Evolutionary conservation across 2,113 vertebrate species (phyloP).

Genomic region (Plecturocebus donacophilus): DNA sequence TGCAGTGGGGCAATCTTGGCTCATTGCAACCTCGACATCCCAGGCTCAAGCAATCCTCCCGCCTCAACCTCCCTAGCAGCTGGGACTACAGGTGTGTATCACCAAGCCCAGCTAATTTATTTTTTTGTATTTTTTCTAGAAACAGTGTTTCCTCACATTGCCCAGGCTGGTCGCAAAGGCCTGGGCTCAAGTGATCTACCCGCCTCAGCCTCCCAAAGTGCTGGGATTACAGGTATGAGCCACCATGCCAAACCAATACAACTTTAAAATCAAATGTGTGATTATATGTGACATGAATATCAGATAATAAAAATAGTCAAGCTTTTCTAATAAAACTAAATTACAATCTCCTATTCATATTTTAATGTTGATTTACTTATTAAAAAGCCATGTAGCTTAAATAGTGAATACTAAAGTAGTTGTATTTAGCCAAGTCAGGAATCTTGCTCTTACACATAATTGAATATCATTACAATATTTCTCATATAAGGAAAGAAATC

Average conservation of each 20-base stretch:
- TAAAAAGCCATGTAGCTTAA: neutral
- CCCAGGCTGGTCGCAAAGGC: too few relatives aligned
- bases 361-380: slow-evolving; percentile 10
- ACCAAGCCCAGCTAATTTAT: too few relatives aligned
- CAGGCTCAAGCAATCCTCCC: neutral
- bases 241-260: neutral
- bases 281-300: neutral
- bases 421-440: neutral
- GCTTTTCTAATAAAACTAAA: neutral
- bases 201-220: too few relatives aligned
- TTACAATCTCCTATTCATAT: neutral
- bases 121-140: too few relatives aligned
- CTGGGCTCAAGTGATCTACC: too few relatives aligned
- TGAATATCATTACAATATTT: neutral
- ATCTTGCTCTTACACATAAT: neutral
- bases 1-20: too few relatives aligned
- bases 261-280: slow-evolving; percentile 1
- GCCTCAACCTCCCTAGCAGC: neutral
- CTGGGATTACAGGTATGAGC: too few relatives aligned
- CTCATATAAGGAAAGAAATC: neutral
- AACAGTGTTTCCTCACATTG: too few relatives aligned
- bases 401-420: neutral
- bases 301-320: neutral
- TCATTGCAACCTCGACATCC: neutral
- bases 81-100: too few relatives aligned